Evolutionary conservation across 1,140 invertebrate genomes (phyloP).

Genomic region (Macrotrachela quadricornifera): DNA sequence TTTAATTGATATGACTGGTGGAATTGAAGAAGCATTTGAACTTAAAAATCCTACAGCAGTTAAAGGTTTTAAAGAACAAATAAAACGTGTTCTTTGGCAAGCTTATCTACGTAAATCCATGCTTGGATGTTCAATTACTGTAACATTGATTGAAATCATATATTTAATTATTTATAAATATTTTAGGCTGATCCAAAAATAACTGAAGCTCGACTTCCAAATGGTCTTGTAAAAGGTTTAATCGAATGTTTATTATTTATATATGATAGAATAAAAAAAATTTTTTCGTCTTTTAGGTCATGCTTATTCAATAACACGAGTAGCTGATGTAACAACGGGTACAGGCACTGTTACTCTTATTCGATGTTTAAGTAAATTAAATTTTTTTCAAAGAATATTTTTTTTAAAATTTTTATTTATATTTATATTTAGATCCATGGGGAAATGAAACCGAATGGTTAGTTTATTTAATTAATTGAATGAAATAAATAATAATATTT

Average conservation of each 20-base stretch:
- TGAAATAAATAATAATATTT: too few relatives aligned
- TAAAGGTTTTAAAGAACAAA: slow-evolving; percentile 12
- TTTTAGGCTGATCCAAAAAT: slow-evolving; percentile 43
- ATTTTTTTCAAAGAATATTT: too few relatives aligned
- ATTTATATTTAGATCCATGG: slow-evolving; percentile 49
- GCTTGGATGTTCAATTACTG: too few relatives aligned
- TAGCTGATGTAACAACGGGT: slow-evolving; percentile 5
- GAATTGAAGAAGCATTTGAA: slow-evolving; percentile 24
- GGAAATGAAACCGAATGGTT: slow-evolving; percentile 95
- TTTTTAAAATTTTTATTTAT: too few relatives aligned
- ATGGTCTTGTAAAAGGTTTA: slow-evolving; percentile 21
- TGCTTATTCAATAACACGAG: slow-evolving; percentile 8
- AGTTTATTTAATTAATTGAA: slow-evolving; percentile 33
- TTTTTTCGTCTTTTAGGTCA: slow-evolving; percentile 1
- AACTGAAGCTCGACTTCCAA: slow-evolving; percentile 61
- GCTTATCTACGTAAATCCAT: neutral
- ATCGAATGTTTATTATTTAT: slow-evolving; percentile 1
- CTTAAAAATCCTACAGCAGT: too few relatives aligned
- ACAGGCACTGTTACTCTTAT: slow-evolving; percentile 43
- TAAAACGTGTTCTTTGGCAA: neutral
- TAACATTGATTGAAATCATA: too few relatives aligned
- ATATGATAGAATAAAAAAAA: neutral
- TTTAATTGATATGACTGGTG: slow-evolving; percentile 22
- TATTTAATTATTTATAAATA: too few relatives aligned
- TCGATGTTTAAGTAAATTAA: slow-evolving; percentile 44